A percentile compares a stretch with the other conserved stretches of the same genome.
phyloP scores from a whole-genome alignment of 2,888 invertebrate species.

The Plemyria rubiginata region DNA sequence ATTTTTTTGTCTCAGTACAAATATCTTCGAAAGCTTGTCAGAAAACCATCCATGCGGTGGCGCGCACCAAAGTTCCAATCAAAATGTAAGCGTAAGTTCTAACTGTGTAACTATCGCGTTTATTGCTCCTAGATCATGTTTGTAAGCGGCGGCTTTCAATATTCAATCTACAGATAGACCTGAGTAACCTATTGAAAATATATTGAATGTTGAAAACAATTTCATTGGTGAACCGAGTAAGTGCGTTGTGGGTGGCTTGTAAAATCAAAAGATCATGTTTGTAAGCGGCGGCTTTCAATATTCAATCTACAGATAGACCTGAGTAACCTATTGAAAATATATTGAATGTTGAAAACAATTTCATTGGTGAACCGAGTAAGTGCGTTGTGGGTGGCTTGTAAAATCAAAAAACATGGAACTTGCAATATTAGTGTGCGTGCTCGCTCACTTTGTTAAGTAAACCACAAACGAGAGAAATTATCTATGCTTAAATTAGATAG shows the following conservation, averaged over 20 bases:
- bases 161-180: conserved; percentile 1
- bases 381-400: conserved; percentile 29
- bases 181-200: neutral
- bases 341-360: conserved; percentile 20
- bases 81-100: conserved; percentile 6
- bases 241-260: conserved; percentile 28
- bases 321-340: neutral
- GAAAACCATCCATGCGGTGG: conserved; percentile 46
- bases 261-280: conserved; percentile 8
- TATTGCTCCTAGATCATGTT: conserved; percentile 2
- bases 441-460: conserved; percentile 51
- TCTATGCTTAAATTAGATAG: conserved; percentile 64
- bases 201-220: conserved; percentile 20
- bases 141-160: conserved; percentile 12
- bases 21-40: conserved; percentile 53
- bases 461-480: conserved; percentile 62
- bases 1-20: neutral
- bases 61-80: conserved; percentile 17
- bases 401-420: conserved; percentile 6
- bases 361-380: conserved; percentile 10
- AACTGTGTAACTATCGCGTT: neutral
- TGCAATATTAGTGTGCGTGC: conserved; percentile 20
- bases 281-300: conserved; percentile 12
- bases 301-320: conserved; percentile 1
- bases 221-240: conserved; percentile 10